Evolutionary conservation across 2,888 invertebrate species (phyloP).

Genomic region (Pterobdella sp.): DNA sequence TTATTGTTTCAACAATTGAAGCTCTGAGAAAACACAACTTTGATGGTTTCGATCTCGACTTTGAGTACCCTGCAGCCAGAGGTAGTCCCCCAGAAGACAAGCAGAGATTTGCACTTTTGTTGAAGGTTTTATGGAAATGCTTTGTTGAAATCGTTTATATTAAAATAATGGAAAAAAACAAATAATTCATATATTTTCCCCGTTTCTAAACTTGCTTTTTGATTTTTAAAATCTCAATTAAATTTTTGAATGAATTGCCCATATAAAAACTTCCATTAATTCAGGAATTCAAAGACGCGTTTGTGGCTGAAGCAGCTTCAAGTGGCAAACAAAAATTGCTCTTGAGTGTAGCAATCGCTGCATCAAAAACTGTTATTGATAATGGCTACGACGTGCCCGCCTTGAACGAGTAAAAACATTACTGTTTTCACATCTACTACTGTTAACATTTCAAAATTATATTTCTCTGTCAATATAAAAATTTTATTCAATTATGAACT

Average conservation of each 20-base stretch:
- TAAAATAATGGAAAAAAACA: too few species aligned
- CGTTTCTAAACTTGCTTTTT: too few species aligned
- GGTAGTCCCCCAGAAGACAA: slow-evolving; percentile 22
- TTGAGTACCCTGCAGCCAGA: slow-evolving; percentile 11
- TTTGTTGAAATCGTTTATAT: too few species aligned
- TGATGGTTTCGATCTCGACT: slow-evolving; percentile 16
- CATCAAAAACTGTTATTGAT: neutral
- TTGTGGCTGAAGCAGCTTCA: neutral
- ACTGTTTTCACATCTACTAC: too few species aligned
- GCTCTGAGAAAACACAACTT: slow-evolving; percentile 6
- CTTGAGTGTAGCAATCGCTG: slow-evolving; percentile 11
- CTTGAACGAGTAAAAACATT: too few species aligned
- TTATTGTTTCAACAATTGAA: neutral
- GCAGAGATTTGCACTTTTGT: neutral
- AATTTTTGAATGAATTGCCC: too few species aligned
- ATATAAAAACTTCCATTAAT: too few species aligned
- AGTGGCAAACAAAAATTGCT: neutral
- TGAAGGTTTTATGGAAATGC: slow-evolving; percentile 38
- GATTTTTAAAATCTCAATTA: too few species aligned
- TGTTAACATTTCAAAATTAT: too few species aligned
- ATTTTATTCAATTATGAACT: neutral
- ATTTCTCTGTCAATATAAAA: too few species aligned
- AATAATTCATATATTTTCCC: too few species aligned
- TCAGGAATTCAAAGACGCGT: slow-evolving; percentile 13
- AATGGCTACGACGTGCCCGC: neutral